phyloP scores from a whole-genome alignment of 2,113 vertebrate species.

The Nibea coibor region DNA sequence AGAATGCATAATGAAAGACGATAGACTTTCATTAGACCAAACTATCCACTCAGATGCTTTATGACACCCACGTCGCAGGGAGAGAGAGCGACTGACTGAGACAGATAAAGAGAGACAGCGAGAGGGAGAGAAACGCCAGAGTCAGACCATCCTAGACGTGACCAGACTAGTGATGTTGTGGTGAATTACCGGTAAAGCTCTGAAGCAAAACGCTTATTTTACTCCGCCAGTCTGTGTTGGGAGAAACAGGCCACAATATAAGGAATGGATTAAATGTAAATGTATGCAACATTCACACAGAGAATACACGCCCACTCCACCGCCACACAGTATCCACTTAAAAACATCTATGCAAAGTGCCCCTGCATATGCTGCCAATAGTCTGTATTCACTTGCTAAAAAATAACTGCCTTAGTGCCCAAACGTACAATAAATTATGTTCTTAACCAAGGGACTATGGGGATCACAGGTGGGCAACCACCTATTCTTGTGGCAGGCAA shows the following conservation, averaged over 20 bases:
- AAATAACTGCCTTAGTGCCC: conserved; percentile 19
- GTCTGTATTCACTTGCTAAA: conserved; percentile 29
- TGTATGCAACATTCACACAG: conserved; percentile 33
- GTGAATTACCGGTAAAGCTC: conserved; percentile 60
- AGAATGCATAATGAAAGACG: conserved; percentile 45
- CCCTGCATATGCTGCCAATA: conserved; percentile 28
- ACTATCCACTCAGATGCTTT: conserved; percentile 55
- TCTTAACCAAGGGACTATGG: conserved; percentile 30
- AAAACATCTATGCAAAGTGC: conserved; percentile 43
- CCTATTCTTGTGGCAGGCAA: conserved; percentile 37
- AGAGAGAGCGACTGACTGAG: conserved; percentile 17
- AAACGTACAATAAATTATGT: conserved; percentile 32
- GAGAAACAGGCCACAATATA: conserved; percentile 46
- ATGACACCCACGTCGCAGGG: conserved; percentile 20
- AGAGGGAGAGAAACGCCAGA: conserved; percentile 33
- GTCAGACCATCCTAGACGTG: conserved; percentile 47
- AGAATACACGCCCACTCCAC: conserved; percentile 35
- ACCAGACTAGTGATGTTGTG: conserved; percentile 59
- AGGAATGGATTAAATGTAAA: conserved; percentile 14
- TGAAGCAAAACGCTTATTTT: conserved; percentile 50
- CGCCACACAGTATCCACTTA: conserved; percentile 41
- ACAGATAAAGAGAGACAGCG: background rate
- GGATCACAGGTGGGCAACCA: conserved; percentile 41
- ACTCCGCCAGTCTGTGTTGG: conserved; percentile 28
- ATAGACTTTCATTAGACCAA: conserved; percentile 34